These are phyloP conservation scores for Fragum fragum DNA, from an alignment of 2,888 invertebrate species.

Conservation along the genomic window DNA sequence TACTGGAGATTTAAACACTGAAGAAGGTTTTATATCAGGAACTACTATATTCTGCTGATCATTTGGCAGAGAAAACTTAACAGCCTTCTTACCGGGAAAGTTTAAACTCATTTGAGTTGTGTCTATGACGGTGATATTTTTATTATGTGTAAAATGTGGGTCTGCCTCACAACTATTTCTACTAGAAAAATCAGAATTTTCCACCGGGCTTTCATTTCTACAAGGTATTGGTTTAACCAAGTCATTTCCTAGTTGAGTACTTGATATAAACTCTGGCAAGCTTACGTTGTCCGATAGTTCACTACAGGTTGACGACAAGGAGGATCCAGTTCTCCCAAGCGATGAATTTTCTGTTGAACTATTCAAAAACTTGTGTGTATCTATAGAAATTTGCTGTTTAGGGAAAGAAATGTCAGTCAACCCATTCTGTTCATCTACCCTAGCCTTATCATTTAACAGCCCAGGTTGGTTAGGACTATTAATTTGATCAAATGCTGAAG, in stretches of 20 bases:
- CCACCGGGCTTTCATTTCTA: constrained; percentile 6
- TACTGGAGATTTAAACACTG: constrained; percentile 53
- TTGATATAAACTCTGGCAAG: constrained; percentile 51
- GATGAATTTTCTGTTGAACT: constrained; percentile 8
- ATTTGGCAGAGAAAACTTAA: not conserved
- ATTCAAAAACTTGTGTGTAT: constrained; percentile 8
- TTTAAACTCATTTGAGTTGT: not conserved
- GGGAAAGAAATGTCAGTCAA: not conserved
- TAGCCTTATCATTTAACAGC: not conserved
- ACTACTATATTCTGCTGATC: not conserved
- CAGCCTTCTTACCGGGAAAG: not conserved
- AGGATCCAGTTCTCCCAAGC: constrained; percentile 5
- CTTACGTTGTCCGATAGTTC: constrained; percentile 40
- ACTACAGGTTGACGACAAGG: constrained; percentile 46
- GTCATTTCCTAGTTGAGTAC: constrained; percentile 2
- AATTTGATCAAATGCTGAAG: not conserved
- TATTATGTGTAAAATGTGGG: not conserved
- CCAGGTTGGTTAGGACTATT: not conserved
- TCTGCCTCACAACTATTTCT: constrained; percentile 2
- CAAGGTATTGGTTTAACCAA: constrained; percentile 46
- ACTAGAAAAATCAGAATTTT: not conserved
- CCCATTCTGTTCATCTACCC: not conserved
- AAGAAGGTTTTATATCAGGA: constrained; percentile 50
- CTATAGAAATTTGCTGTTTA: constrained; percentile 19
- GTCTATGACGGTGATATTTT: not conserved